A percentile compares a stretch with the other conserved stretches of the same genome.
Evolutionary conservation across 2,113 vertebrate genomes (phyloP).

Genomic region (Stomatorhinus ivindoensis): DNA sequence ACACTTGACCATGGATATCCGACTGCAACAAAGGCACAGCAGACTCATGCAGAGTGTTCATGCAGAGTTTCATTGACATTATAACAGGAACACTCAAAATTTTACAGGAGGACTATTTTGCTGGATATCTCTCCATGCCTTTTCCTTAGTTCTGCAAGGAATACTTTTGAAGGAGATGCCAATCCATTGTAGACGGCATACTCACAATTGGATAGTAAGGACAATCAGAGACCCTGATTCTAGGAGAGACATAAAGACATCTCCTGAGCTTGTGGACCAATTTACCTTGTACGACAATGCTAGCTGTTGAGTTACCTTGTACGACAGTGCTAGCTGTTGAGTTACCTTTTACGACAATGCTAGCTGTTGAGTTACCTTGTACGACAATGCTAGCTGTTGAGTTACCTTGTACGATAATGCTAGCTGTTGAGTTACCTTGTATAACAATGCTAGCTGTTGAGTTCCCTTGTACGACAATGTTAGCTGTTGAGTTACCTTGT

Average conservation of each 20-base stretch:
- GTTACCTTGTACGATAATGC: neutral
- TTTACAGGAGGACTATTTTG: neutral
- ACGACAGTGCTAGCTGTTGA: no score
- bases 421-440: no score
- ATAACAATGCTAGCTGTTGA: no score
- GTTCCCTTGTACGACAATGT: neutral
- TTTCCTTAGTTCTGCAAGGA: no score
- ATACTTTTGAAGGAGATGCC: neutral
- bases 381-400: no score
- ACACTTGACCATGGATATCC: neutral
- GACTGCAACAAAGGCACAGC: neutral
- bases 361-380: no score
- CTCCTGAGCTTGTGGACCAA: neutral
- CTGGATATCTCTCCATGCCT: neutral
- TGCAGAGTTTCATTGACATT: neutral
- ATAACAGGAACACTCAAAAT: neutral
- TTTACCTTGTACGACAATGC: no score
- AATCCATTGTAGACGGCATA: neutral
- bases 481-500: no score
- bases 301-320: no score
- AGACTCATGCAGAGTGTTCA: neutral
- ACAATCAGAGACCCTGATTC: neutral
- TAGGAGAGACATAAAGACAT: neutral
- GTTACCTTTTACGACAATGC: no score
- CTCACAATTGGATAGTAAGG: neutral